Evolutionary conservation across 2,113 vertebrate genomes (phyloP).

Genomic region (Gavialis gangeticus): DNA sequence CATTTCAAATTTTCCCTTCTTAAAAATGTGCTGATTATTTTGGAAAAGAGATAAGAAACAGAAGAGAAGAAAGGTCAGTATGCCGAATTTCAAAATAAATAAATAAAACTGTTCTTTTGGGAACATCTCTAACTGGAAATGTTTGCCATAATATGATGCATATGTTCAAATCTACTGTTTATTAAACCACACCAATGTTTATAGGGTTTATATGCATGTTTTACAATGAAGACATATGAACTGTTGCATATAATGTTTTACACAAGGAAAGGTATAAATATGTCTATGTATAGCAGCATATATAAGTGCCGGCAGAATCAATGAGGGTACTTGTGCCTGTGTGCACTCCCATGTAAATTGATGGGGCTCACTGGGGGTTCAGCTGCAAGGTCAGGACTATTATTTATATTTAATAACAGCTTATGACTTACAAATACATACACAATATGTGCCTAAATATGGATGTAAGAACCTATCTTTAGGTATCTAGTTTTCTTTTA

Average conservation of each 20-base stretch:
- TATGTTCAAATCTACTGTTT: not conserved
- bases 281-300: not conserved
- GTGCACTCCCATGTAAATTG: not conserved
- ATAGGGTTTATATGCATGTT: not conserved
- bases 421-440: not conserved
- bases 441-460: not conserved
- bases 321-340: not conserved
- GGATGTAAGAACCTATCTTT: not conserved
- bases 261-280: not conserved
- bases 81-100: not conserved
- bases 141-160: not conserved
- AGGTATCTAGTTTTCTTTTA: not conserved
- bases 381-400: not conserved
- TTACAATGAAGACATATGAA: not conserved
- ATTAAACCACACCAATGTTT: not conserved
- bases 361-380: not conserved
- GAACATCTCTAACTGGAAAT: not conserved
- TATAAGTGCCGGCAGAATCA: not conserved
- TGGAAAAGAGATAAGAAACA: conserved; percentile 24
- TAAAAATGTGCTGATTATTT: conserved; percentile 27
- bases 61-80: not conserved
- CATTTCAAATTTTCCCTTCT: not conserved
- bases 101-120: not conserved
- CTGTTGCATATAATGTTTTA: not conserved
- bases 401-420: not conserved